Evolutionary conservation across 2,888 invertebrate species (phyloP), one percentile per base, ranked within the genome.

Genomic region (Halictus quadricinctus): DNA sequence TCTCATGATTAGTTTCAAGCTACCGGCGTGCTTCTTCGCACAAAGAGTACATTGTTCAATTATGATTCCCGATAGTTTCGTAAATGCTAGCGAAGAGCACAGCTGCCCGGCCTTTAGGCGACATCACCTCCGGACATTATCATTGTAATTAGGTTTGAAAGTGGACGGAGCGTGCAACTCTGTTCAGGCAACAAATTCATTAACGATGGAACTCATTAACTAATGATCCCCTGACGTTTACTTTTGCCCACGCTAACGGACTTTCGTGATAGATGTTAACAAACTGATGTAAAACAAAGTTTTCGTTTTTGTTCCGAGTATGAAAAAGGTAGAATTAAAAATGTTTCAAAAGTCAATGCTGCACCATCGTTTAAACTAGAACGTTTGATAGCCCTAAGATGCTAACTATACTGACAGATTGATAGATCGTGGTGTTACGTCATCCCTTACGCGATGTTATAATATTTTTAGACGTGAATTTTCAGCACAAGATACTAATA

Each of bases 71-170:
- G 48, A 36, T 29, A 64, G 1, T 43, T 70, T 76, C 15, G 46
- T 18, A 66, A 15, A 25, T 48, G 50, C 15, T 25, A 10, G 54
- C 50, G 74, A 69, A 12, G 25, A 43, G 46, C 18, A 60, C 80
- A 36, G 7, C 6, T 21, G 25, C n/a, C 3, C 66, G 2, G 43
- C 46, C 13, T 60, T 66, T 54, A 8, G n/a, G n/a, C 66, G 58
- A 54, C 70, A 74, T 41, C 79, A 64, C 60, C 48, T 64, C 41
- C 77, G 29, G 79, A 80, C 70, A 83, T 80, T 83, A 84, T 72
- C 72, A 74, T 18, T 15, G 10, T 72, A 88, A 88, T 87, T 88
- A 80, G 36, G n/a, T 72, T 75, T 36, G 46, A 48, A 72, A 74
- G 69, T 64, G 54, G 25, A 66, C 43, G 13, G n/a, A 48, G 41